Percentiles rank a stretch among this genome's conserved stretches.
Conservation (phyloP, 1,140 invertebrate genomes). For the Dreissena rostriformis region DNA sequence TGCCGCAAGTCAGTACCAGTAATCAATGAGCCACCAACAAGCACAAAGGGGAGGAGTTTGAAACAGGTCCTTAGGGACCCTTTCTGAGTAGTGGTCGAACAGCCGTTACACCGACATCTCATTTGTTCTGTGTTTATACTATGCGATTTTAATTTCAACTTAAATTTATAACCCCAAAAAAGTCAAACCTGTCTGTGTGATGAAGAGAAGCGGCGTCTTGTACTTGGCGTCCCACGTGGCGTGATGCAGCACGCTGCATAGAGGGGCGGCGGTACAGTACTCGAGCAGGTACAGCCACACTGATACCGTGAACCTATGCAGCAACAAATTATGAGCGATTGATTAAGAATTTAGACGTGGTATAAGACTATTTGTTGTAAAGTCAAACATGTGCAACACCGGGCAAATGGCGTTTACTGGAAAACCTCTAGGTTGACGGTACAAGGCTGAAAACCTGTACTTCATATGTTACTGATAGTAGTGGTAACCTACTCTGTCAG, state of each 20-base stretch:
- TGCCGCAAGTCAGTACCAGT: not conserved
- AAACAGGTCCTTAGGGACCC: not conserved
- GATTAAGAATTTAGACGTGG: too few relatives aligned
- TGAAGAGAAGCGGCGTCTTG: slow-evolving; percentile 52
- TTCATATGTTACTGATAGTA: too few relatives aligned
- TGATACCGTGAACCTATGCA: slow-evolving; percentile 60
- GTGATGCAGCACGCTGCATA: slow-evolving; percentile 56
- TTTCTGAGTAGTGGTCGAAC: not conserved
- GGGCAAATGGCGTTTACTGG: too few relatives aligned
- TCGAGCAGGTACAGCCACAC: slow-evolving; percentile 65
- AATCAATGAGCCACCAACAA: not conserved
- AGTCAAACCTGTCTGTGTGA: slow-evolving; percentile 28
- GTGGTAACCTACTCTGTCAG: not conserved
- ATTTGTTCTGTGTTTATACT: not conserved
- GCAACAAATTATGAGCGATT: too few relatives aligned
- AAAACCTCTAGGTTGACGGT: too few relatives aligned
- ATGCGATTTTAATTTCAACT: slow-evolving; percentile 6
- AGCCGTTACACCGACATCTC: not conserved
- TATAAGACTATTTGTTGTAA: too few relatives aligned
- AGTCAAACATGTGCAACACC: too few relatives aligned
- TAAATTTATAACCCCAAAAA: not conserved
- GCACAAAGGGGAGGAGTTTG: not conserved
- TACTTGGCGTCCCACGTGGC: slow-evolving; percentile 48
- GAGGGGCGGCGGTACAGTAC: slow-evolving; percentile 32
- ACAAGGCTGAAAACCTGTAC: too few relatives aligned